Percentiles rank a stretch among this genome's conserved stretches.
phyloP scores from a whole-genome alignment of 2,797 vertebrate genomes.

The Discoglossus pictus region DNA sequence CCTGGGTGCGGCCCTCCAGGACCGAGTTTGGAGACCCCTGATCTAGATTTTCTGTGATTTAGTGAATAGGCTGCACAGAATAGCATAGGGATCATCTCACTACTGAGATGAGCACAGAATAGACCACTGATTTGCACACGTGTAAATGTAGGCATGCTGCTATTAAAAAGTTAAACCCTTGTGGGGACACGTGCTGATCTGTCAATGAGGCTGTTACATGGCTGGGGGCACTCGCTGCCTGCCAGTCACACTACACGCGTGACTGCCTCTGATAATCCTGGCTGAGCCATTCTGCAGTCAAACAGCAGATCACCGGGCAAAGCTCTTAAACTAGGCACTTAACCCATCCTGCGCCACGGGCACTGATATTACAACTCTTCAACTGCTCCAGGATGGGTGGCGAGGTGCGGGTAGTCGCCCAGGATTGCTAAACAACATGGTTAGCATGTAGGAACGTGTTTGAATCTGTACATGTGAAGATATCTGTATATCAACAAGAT shows the following conservation, averaged over 20 bases:
- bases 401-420: too few species aligned
- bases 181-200: slow-evolving; percentile 34
- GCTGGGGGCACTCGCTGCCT: slow-evolving; percentile 31
- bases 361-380: slow-evolving; percentile 1
- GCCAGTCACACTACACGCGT: slow-evolving; percentile 24
- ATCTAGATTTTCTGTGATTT: too few species aligned
- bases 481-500: too few species aligned
- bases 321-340: slow-evolving; percentile 25
- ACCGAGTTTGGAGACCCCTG: too few species aligned
- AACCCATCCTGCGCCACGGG: slow-evolving; percentile 11
- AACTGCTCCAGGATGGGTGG: too few species aligned
- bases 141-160: slow-evolving; percentile 1
- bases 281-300: slow-evolving; percentile 36
- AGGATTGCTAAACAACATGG: too few species aligned
- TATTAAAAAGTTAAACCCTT: slow-evolving; percentile 15
- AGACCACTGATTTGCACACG: slow-evolving; percentile 14
- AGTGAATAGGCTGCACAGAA: too few species aligned
- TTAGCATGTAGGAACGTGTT: too few species aligned
- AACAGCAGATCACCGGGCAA: slow-evolving; percentile 20
- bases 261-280: slow-evolving; percentile 34
- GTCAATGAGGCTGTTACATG: slow-evolving; percentile 34
- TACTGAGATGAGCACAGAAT: too few species aligned
- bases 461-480: too few species aligned
- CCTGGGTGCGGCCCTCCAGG: too few species aligned
- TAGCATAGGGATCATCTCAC: too few species aligned